Base-by-base conservation (phyloP, 2,888 invertebrate genomes). In the Camponotus fellah region DNA sequence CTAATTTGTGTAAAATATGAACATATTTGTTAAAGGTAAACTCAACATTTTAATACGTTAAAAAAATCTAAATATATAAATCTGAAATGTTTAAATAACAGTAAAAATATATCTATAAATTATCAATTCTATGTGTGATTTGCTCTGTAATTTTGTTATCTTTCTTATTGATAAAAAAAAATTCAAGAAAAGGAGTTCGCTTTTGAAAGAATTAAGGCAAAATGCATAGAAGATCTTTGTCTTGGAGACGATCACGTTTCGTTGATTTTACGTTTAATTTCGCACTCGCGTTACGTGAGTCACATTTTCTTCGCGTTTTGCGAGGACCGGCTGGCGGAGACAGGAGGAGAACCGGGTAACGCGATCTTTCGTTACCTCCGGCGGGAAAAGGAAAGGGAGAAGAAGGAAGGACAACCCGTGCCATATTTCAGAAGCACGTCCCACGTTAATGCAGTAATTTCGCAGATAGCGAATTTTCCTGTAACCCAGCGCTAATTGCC, bases 371-470 rank as follows among this genome's bases (percentile, higher is more conserved):
- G 69, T 79, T 66, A 69, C 60, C 9, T 5, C 34, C 49, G 32
- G 32, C 37, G 62, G 21, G 40, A 43, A 74, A 46, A 37, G 49
- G 37, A 60, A 74, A 60, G n/a, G 2, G 40, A 21, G n/a, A 58
- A 40, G 17, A 26, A 34, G 49, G 43, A 49, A 66, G 69, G 68
- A 66, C 65, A 68, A 77, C 79, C 53, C 76, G 58, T 71, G 60
- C 85, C 75, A 85, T 89, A 84, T 86, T 90, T 90, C 82, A 90
- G 84, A 77, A 76, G 82, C 88, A 89, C 86, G 90, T 90, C 21
- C 84, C 68, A 83, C 81, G 88, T 88, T 91, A 91, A 90, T 88
- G 88, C 84, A 87, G 88, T 85, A 87, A 88, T 91, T 90, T 86
- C 85, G 86, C 85, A 87, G 87, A 91, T 86, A 88, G 85, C 85